Evolutionary conservation across 2,888 invertebrate genomes (phyloP).

Genomic region (Dasysyrphus tricinctus): DNA sequence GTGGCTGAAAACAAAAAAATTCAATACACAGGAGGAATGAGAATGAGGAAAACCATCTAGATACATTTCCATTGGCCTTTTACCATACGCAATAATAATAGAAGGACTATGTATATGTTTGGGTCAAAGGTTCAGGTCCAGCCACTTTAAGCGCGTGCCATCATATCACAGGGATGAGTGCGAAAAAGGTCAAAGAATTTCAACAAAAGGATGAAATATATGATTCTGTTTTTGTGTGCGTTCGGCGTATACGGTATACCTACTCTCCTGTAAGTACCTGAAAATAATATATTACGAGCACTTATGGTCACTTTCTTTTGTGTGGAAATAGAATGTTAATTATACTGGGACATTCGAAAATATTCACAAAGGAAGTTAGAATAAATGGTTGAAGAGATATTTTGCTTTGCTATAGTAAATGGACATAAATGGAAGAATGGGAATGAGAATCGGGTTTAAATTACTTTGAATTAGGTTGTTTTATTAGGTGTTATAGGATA

Average conservation of each 20-base stretch:
- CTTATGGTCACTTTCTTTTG: conserved; percentile 62
- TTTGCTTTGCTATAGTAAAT: too few species aligned
- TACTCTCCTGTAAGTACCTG: neutral
- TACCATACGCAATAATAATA: conserved; percentile 41
- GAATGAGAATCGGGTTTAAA: too few species aligned
- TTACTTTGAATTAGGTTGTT: too few species aligned
- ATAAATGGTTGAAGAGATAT: conserved; percentile 12
- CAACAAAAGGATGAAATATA: conserved; percentile 58
- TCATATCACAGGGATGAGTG: conserved; percentile 26
- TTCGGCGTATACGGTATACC: neutral
- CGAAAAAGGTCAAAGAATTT: conserved; percentile 59
- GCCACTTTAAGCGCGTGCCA: conserved; percentile 50
- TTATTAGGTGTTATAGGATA: too few species aligned
- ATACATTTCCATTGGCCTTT: conserved; percentile 38
- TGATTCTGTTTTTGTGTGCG: conserved; percentile 13
- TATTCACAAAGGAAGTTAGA: conserved; percentile 56
- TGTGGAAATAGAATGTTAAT: conserved; percentile 60
- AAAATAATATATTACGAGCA: conserved; percentile 32
- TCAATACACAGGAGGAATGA: conserved; percentile 7
- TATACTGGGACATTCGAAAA: conserved; percentile 37
- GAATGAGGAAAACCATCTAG: conserved; percentile 1
- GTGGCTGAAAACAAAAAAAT: conserved; percentile 39
- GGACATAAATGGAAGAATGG: too few species aligned
- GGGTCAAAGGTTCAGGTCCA: conserved; percentile 17
- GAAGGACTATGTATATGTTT: neutral